Percentiles rank a stretch among this genome's conserved stretches.
Evolutionary conservation across 2,797 vertebrate genomes (phyloP).

Genomic region (Xenopus petersii): DNA sequence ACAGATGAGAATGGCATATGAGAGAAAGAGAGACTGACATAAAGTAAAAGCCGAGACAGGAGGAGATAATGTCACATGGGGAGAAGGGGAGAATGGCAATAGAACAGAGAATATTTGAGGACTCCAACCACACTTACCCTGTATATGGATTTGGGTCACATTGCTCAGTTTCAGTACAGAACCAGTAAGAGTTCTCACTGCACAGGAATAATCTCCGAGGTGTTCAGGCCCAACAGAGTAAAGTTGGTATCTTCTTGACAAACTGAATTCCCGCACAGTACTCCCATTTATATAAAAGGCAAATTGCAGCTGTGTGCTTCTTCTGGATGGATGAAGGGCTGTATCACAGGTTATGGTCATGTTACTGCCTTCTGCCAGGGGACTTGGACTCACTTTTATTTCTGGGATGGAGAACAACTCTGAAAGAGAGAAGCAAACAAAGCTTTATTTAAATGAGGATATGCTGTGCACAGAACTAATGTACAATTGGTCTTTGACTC

Average conservation of each 20-base stretch:
- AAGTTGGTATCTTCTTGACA: not conserved
- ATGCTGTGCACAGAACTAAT: too few species aligned
- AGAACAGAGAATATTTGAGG: too few species aligned
- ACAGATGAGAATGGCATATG: too few species aligned
- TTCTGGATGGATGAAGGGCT: not conserved
- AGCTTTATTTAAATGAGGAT: too few species aligned
- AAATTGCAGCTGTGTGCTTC: not conserved
- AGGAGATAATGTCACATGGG: too few species aligned
- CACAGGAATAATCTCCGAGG: slow-evolving; percentile 2
- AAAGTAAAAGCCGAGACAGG: too few species aligned
- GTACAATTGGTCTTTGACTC: too few species aligned
- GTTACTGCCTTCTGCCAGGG: too few species aligned
- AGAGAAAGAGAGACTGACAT: too few species aligned
- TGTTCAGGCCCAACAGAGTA: not conserved
- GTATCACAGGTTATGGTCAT: too few species aligned
- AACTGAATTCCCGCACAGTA: not conserved
- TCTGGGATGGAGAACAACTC: not conserved
- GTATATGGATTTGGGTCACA: not conserved
- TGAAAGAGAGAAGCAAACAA: not conserved
- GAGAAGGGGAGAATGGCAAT: too few species aligned
- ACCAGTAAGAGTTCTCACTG: not conserved
- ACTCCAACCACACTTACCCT: not conserved
- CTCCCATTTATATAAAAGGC: not conserved
- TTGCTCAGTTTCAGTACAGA: not conserved
- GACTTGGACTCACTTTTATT: too few species aligned